Percentiles rank a stretch among this genome's conserved stretches.
phyloP scores from a whole-genome alignment of 2,113 vertebrate species.

The Tursiops truncatus region DNA sequence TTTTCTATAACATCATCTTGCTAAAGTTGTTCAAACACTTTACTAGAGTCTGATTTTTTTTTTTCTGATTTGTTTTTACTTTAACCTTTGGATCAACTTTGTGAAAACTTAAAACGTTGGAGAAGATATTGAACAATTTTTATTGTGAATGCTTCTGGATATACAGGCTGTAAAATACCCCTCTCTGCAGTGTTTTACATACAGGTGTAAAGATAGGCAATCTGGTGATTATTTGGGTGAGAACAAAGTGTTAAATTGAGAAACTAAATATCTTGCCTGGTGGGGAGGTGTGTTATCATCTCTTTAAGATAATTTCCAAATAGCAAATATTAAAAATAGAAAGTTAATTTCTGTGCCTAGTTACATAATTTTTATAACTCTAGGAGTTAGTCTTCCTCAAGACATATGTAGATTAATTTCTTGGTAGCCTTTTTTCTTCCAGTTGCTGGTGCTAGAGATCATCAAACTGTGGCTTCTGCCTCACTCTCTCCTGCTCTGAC shows the following conservation, averaged over 20 bases:
- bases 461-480: neutral
- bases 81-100: neutral
- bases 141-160: neutral
- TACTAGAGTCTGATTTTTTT: neutral
- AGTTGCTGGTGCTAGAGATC: neutral
- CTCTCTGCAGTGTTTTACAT: neutral
- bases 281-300: neutral
- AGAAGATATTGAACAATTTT: neutral
- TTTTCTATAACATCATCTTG: neutral
- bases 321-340: conserved; percentile 25
- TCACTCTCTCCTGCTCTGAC: fast-evolving
- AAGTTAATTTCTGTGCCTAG: neutral
- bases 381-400: neutral
- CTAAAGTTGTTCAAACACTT: neutral
- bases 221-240: neutral
- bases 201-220: neutral
- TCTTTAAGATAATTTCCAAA: conserved; percentile 13
- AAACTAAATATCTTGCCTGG: neutral
- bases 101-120: neutral
- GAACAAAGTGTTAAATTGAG: neutral
- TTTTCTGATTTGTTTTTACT: neutral
- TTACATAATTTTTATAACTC: neutral
- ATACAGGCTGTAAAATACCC: neutral
- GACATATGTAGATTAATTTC: neutral
- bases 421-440: neutral